A percentile compares a stretch with the other conserved stretches of the same genome.
Evolutionary conservation across 2,797 vertebrate genomes (phyloP).

Genomic region (Alfaro cultratus): DNA sequence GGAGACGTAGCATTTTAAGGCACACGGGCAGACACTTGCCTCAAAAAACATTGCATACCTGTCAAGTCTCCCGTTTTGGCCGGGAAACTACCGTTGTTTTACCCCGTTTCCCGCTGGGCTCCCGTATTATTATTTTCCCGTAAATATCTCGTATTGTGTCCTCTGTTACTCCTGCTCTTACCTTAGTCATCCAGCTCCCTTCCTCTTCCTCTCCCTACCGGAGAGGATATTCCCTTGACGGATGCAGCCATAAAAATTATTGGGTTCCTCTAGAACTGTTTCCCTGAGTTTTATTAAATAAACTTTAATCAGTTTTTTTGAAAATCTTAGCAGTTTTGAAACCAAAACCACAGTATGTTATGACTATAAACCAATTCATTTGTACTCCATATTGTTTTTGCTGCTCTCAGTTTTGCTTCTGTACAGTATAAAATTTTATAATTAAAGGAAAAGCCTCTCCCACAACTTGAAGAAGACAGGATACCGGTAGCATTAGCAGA

Average conservation of each 20-base stretch:
- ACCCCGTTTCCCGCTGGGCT: no score
- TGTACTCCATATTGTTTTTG: background rate
- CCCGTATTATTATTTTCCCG: no score
- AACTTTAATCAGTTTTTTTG: background rate
- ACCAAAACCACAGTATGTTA: background rate
- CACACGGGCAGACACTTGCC: background rate
- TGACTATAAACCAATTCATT: background rate
- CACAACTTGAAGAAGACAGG: background rate
- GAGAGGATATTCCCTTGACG: no score
- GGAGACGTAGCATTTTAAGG: constrained; percentile 26
- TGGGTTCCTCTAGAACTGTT: background rate
- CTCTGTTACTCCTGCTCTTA: no score
- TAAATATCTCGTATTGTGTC: no score
- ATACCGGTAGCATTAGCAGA: background rate
- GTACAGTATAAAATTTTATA: background rate
- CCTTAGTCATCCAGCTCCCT: no score
- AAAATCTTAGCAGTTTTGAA: background rate
- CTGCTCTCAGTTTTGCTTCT: background rate
- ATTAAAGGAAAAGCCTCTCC: background rate
- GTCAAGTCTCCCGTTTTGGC: no score
- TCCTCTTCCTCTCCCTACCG: no score
- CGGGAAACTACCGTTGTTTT: no score
- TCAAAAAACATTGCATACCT: no score
- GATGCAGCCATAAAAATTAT: background rate
- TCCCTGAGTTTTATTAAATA: background rate